Percentiles rank a stretch among this genome's conserved stretches.
phyloP scores from a whole-genome alignment of 2,888 invertebrate genomes.

The Spodoptera picta region DNA sequence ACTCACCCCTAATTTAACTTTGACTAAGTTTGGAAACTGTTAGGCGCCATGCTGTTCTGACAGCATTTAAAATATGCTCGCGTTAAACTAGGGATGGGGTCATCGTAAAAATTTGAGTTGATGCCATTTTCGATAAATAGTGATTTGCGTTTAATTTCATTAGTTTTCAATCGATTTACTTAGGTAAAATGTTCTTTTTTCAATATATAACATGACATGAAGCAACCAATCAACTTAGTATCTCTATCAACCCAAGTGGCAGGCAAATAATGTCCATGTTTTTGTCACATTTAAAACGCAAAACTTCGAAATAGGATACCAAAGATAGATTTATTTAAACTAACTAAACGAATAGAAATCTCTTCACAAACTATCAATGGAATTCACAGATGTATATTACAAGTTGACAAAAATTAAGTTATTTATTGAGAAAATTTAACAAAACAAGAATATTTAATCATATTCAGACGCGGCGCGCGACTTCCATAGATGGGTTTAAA shows the following conservation, averaged over 20 bases:
- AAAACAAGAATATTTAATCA: slow-evolving; percentile 29
- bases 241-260: too few species aligned
- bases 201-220: too few species aligned
- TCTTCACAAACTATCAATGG: slow-evolving; percentile 10
- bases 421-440: slow-evolving; percentile 15
- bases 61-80: slow-evolving; percentile 85
- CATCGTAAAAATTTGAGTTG: slow-evolving; percentile 52
- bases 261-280: too few species aligned
- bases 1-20: slow-evolving; percentile 81
- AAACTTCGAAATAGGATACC: too few species aligned
- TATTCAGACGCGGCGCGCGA: slow-evolving; percentile 1
- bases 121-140: slow-evolving; percentile 3
- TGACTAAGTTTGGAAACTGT: slow-evolving; percentile 75
- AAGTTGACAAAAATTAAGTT: slow-evolving; percentile 36
- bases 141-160: too few species aligned
- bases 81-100: slow-evolving; percentile 64
- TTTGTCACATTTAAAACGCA: too few species aligned
- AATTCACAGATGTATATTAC: slow-evolving; percentile 16
- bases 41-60: slow-evolving; percentile 82
- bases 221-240: too few species aligned
- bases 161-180: too few species aligned
- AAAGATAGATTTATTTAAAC: too few species aligned
- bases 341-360: too few species aligned
- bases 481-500: slow-evolving; percentile 3
- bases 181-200: too few species aligned